phyloP scores from a whole-genome alignment of 1,140 invertebrate species.

The Bursaphelenchus mucronatus region DNA sequence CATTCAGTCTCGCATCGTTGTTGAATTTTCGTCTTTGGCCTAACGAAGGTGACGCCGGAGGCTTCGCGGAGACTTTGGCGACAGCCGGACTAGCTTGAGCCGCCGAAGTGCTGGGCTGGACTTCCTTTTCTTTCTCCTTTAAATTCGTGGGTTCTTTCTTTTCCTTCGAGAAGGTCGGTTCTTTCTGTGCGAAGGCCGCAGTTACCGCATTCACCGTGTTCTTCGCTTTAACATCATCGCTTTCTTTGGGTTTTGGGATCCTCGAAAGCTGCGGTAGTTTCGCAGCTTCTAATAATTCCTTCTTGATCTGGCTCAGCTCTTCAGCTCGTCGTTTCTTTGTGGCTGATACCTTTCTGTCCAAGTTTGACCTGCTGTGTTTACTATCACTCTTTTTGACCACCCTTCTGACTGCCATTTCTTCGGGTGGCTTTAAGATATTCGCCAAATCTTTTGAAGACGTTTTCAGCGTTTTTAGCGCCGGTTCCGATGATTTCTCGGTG shows the following conservation, averaged over 20 bases:
- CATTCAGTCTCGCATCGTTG: conserved; percentile 19
- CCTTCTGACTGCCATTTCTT: too few relatives aligned
- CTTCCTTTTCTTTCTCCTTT: too few relatives aligned
- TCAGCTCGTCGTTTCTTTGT: conserved; percentile 25
- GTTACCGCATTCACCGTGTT: conserved; percentile 41
- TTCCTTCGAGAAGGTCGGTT: not conserved
- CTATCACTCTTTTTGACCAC: not conserved
- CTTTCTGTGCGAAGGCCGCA: conserved; percentile 34
- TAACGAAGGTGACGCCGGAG: conserved; percentile 42
- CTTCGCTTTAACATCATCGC: conserved; percentile 45
- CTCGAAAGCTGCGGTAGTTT: conserved; percentile 34
- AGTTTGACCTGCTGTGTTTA: not conserved
- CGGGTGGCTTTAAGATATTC: too few relatives aligned
- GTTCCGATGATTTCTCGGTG: too few relatives aligned
- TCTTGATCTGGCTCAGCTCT: conserved; percentile 38
- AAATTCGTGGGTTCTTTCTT: not conserved
- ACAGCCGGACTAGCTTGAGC: not conserved
- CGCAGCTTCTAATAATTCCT: conserved; percentile 33
- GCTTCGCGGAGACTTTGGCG: conserved; percentile 30
- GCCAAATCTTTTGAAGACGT: too few relatives aligned
- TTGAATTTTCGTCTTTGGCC: conserved; percentile 22
- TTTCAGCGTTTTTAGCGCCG: too few relatives aligned
- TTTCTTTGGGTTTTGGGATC: conserved; percentile 30
- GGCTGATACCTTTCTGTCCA: conserved; percentile 32
- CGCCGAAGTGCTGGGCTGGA: not conserved